Base-by-base conservation (phyloP, 2,888 invertebrate species). In the Heliconius charithonia region DNA sequence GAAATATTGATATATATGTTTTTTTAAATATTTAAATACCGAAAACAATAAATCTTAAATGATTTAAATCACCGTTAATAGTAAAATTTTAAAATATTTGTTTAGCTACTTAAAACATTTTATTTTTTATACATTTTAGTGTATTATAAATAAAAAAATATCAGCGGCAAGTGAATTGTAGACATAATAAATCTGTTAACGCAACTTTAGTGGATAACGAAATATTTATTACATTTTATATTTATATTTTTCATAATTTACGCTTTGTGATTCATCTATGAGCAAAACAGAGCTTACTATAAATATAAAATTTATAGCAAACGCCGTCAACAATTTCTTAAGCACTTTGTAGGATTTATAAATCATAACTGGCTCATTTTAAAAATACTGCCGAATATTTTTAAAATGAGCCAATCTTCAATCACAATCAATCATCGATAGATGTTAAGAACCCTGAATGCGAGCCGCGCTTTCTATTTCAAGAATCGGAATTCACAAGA, bases 391-490 rank as follows among this genome's bases (percentile, higher is more conserved):
- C n/a, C n/a, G n/a, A n/a, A n/a, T 72, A 72, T 72, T 32, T 72
- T 72, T 56, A 59, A 71, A 72, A 72, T 59, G 56, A 59, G 56
- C n/a, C 56, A 29, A 59, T 72, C 71, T 72, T 72, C 72, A 72
- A 72, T 74, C 63, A 74, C 63, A 74, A 63, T 41, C 63, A 37
- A 74, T 74, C 63, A 74, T 62, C 37, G 62, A 73, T 62, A 63
- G 73, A 74, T 63, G 63, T 41, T 27, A 27, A 74, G 59, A 74
- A 73, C 27, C 29, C 37, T 32, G 51, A 79, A 66, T 59, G 29
- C 71, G 45, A 73, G 51, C 51, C 51, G 62, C 25, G 66, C n/a
- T 71, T 67, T 76, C 56, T 25, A 29, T 72, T 66, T 65, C 66
- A 66, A 32, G 67, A 71, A 63, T 78, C 63, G 19, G 45, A 7